phyloP scores from a whole-genome alignment of 2,113 vertebrate genomes.

The Syngnathus scovelli region DNA sequence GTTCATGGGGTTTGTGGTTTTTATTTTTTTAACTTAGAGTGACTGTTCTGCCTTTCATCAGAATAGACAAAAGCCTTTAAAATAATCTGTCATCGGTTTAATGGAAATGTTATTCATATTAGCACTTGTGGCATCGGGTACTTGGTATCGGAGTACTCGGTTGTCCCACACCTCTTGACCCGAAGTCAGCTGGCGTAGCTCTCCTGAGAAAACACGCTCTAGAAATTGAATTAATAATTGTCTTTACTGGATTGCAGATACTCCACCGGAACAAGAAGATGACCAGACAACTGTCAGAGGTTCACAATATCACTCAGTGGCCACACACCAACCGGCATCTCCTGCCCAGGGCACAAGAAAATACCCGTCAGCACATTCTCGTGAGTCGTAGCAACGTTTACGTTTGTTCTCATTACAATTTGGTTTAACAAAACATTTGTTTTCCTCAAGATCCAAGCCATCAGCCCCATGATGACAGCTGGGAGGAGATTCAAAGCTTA shows the following conservation, averaged over 20 bases:
- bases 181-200: no score
- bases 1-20: no score
- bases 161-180: no score
- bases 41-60: no score
- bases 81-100: no score
- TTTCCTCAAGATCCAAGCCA: conserved; percentile 44
- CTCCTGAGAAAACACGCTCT: no score
- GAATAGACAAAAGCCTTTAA: no score
- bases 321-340: conserved; percentile 40
- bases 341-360: conserved; percentile 44
- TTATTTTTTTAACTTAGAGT: no score
- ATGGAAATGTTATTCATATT: no score
- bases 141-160: no score
- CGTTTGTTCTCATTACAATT: background rate
- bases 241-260: conserved; percentile 50
- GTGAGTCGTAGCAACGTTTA: conserved; percentile 32
- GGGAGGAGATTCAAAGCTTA: conserved; percentile 65
- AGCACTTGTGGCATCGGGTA: no score
- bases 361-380: conserved; percentile 41
- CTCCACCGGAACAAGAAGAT: conserved; percentile 25
- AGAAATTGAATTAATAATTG: no score
- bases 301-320: conserved; percentile 40
- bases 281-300: conserved; percentile 30
- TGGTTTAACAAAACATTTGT: background rate
- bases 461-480: conserved; percentile 49